These are phyloP conservation scores for Todiramphus saurophagus DNA, from an alignment of 2,113 vertebrate genomes.

Conservation along the genomic window DNA sequence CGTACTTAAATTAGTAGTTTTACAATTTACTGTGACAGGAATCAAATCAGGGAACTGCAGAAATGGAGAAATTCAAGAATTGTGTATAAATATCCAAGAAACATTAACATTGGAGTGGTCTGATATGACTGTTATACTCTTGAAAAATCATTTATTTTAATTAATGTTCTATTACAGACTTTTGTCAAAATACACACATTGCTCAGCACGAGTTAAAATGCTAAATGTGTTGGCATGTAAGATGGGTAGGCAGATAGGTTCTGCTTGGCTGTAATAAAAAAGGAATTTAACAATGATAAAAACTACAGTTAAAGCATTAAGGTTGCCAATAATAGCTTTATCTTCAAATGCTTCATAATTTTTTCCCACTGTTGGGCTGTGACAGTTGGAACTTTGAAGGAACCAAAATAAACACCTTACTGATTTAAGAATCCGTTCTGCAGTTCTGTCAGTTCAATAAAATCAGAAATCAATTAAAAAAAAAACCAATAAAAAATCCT, in stretches of 20 bases:
- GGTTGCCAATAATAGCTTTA: background rate
- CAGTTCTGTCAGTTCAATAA: background rate
- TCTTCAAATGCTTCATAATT: background rate
- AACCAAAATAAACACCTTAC: slow-evolving; percentile 4
- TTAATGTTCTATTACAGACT: background rate
- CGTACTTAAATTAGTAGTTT: background rate
- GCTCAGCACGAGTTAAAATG: background rate
- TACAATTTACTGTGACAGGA: background rate
- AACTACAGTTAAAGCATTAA: background rate
- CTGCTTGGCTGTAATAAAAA: background rate
- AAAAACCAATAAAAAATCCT: background rate
- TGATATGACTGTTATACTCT: background rate
- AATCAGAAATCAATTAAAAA: background rate
- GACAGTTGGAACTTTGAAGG: background rate
- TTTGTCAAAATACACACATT: slow-evolving; percentile 2
- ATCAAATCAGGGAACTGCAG: background rate
- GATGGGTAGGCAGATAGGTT: background rate
- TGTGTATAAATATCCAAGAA: background rate
- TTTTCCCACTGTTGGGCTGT: background rate
- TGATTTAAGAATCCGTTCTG: background rate
- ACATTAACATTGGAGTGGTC: background rate
- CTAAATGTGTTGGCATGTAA: background rate
- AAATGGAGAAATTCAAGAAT: background rate
- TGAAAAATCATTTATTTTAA: background rate
- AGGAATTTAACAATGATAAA: background rate